Percentiles rank a stretch among this genome's conserved stretches.
phyloP scores from a whole-genome alignment of 2,113 vertebrate species.

The Podarcis cretensis region DNA sequence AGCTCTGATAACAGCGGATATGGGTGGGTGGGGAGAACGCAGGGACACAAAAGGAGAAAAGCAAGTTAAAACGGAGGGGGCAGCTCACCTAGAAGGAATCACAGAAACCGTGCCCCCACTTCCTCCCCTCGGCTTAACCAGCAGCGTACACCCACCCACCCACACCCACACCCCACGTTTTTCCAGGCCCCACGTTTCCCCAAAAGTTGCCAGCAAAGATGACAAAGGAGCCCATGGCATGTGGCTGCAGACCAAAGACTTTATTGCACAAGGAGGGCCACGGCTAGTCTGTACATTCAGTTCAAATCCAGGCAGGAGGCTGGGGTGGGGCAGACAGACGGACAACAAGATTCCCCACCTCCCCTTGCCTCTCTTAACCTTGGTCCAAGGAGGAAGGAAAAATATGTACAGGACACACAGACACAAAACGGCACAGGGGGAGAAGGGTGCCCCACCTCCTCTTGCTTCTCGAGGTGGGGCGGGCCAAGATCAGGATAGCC shows the following conservation, averaged over 20 bases:
- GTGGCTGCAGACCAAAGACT: constrained; percentile 11
- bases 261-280: constrained; percentile 26
- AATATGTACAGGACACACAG: background rate
- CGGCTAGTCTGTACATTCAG: constrained; percentile 13
- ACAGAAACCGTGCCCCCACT: background rate
- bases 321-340: background rate
- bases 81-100: background rate
- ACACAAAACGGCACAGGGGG: background rate
- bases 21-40: background rate
- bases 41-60: background rate
- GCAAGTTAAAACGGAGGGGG: background rate
- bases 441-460: background rate
- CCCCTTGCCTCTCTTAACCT: background rate
- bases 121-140: background rate
- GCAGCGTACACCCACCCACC: no score
- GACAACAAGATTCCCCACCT: background rate
- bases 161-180: background rate
- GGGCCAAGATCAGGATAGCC: background rate
- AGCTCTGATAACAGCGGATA: background rate
- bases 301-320: background rate
- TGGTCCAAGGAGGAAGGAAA: background rate
- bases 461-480: background rate
- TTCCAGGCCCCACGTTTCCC: no score
- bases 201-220: background rate
- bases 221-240: no score